phyloP scores from a whole-genome alignment of 2,888 invertebrate genomes.

The Trichogramma evanescens region DNA sequence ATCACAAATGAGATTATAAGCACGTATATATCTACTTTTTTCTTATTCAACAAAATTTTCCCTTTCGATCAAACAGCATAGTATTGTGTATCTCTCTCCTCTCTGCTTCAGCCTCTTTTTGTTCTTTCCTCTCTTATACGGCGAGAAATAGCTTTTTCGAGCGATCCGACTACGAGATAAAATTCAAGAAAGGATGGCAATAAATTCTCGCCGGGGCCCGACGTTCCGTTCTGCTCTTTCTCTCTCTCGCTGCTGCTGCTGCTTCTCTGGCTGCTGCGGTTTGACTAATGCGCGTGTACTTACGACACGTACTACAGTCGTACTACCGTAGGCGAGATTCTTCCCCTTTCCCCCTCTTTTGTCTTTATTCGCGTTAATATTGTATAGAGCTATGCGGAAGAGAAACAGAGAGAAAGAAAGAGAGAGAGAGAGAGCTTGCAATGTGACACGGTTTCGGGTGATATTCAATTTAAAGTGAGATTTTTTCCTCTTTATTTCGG shows the following conservation, averaged over 20 bases:
- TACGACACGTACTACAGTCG: not conserved
- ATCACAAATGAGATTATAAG: too few relatives aligned
- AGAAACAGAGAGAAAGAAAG: too few relatives aligned
- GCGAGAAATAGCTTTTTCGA: not conserved
- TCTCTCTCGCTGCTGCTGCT: not conserved
- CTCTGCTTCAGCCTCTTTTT: too few relatives aligned
- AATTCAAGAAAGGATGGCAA: slow-evolving; percentile 15
- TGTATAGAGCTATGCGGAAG: too few relatives aligned
- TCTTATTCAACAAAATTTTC: too few relatives aligned
- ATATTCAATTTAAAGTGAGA: not conserved
- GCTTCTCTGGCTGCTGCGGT: not conserved
- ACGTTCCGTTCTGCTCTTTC: slow-evolving; percentile 17
- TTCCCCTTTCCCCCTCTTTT: not conserved
- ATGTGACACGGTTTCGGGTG: too few relatives aligned
- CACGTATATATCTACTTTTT: too few relatives aligned
- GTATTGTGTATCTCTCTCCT: too few relatives aligned
- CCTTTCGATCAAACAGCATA: too few relatives aligned
- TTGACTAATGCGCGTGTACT: slow-evolving; percentile 13
- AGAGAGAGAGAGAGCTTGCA: too few relatives aligned
- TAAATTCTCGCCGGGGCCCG: slow-evolving; percentile 20
- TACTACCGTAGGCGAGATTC: not conserved
- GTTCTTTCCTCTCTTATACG: too few relatives aligned
- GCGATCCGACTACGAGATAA: slow-evolving; percentile 15
- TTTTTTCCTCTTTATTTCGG: not conserved
- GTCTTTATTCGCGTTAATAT: too few relatives aligned